phyloP scores from a whole-genome alignment of 2,797 vertebrate genomes.

The Lepilemur septentrionalis region DNA sequence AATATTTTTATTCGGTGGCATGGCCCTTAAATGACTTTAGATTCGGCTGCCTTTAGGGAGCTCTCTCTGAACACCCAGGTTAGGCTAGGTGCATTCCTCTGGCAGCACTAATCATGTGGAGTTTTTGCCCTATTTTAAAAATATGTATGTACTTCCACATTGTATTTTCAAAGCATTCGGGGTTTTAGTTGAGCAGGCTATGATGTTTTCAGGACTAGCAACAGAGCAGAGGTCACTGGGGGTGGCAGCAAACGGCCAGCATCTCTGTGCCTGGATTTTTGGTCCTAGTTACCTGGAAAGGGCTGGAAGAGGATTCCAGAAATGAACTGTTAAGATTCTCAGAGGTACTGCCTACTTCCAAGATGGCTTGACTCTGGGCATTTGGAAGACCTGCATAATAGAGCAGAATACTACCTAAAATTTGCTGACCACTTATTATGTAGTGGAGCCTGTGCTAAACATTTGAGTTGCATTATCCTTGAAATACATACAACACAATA shows the following conservation, averaged over 20 bases:
- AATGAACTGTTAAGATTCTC: not conserved
- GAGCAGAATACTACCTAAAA: not conserved
- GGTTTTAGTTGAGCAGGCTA: not conserved
- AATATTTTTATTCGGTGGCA: not conserved
- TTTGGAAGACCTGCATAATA: not conserved
- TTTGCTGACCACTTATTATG: not conserved
- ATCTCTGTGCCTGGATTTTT: not conserved
- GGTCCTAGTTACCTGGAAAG: not conserved
- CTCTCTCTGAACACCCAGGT: not conserved
- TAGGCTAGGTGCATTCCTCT: not conserved
- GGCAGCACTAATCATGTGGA: not conserved
- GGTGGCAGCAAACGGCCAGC: not conserved
- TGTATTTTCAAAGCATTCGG: not conserved
- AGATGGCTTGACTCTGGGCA: not conserved
- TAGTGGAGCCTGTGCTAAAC: not conserved
- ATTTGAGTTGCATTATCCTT: not conserved
- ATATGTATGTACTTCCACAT: not conserved
- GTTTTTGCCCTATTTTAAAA: not conserved
- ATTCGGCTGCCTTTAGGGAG: not conserved
- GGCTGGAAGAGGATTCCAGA: not conserved
- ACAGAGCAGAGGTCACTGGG: not conserved
- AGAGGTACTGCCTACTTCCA: not conserved
- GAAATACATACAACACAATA: not conserved
- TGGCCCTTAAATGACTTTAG: not conserved
- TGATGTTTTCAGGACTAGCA: not conserved